A percentile compares a stretch with the other conserved stretches of the same genome.
These are phyloP conservation scores for Oreochromis tanganicae DNA, from an alignment of 2,113 vertebrate genomes.

Conservation along the genomic window DNA sequence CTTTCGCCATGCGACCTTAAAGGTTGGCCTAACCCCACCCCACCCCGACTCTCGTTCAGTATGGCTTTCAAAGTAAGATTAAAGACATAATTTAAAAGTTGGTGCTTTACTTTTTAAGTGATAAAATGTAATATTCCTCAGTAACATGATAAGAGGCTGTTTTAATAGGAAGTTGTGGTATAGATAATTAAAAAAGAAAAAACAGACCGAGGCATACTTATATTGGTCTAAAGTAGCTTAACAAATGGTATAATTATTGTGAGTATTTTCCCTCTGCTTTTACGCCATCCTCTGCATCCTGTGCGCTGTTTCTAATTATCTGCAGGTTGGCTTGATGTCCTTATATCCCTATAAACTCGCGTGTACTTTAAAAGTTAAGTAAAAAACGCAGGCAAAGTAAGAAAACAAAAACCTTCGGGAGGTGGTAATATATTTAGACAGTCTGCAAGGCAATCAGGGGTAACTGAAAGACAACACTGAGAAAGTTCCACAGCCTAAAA, in stretches of 20 bases:
- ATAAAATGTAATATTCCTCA: not conserved
- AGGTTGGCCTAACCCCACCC: not conserved
- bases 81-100: not conserved
- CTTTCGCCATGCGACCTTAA: slow-evolving; percentile 3
- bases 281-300: not conserved
- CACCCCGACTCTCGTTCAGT: not conserved
- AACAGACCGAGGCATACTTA: not conserved
- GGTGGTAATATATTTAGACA: slow-evolving; percentile 65
- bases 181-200: not conserved
- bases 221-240: not conserved
- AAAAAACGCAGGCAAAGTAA: slow-evolving; percentile 1
- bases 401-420: not conserved
- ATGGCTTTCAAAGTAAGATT: not conserved
- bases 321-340: not conserved
- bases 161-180: not conserved
- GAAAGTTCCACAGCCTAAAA: slow-evolving; percentile 64
- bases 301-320: not conserved
- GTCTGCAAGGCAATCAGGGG: slow-evolving; percentile 52
- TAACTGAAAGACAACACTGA: slow-evolving; percentile 73
- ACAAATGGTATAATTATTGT: not conserved
- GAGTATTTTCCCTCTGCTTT: not conserved
- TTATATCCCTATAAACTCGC: not conserved
- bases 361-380: not conserved
- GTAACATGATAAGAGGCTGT: not conserved
- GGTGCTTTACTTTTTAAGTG: not conserved